Conservation (phyloP, 2,797 vertebrate genomes). For the Anabas testudineus region DNA sequence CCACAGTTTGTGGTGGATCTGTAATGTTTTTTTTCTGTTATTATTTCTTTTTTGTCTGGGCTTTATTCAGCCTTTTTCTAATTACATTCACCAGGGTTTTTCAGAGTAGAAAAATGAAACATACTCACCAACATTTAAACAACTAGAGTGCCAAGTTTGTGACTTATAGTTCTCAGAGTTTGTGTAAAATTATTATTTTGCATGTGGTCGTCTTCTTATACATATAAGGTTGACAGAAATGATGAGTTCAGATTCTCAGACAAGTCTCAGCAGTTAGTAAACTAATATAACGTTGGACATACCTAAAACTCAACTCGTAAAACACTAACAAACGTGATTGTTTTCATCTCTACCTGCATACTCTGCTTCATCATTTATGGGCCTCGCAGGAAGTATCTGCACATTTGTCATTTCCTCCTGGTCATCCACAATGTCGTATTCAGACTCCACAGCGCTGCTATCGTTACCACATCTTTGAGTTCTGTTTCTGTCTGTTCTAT, state of each 20-base stretch:
- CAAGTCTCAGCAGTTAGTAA: too few relatives aligned
- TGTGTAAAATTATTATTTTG: too few relatives aligned
- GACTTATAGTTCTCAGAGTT: too few relatives aligned
- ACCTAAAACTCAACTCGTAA: not conserved
- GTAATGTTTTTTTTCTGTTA: slow-evolving; percentile 28
- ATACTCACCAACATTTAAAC: slow-evolving; percentile 18
- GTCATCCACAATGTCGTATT: slow-evolving; percentile 68
- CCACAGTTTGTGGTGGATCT: slow-evolving; percentile 39
- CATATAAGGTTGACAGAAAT: too few relatives aligned
- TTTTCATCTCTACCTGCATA: slow-evolving; percentile 74
- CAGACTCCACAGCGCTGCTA: slow-evolving; percentile 3
- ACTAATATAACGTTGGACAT: too few relatives aligned
- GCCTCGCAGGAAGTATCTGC: slow-evolving; percentile 65
- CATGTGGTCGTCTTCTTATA: too few relatives aligned
- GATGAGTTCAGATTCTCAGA: too few relatives aligned
- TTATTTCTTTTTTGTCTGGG: slow-evolving; percentile 10
- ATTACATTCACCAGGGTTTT: slow-evolving; percentile 48
- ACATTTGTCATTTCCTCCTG: slow-evolving; percentile 40
- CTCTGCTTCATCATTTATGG: slow-evolving; percentile 42
- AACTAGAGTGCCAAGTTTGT: slow-evolving; percentile 15
- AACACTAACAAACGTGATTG: not conserved
- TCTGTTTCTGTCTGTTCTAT: slow-evolving; percentile 30
- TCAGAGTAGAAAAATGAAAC: slow-evolving; percentile 20
- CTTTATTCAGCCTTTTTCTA: slow-evolving; percentile 51
- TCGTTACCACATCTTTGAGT: slow-evolving; percentile 20